phyloP scores from a whole-genome alignment of 1,140 invertebrate species.

The Trichomalopsis sarcophagae region DNA sequence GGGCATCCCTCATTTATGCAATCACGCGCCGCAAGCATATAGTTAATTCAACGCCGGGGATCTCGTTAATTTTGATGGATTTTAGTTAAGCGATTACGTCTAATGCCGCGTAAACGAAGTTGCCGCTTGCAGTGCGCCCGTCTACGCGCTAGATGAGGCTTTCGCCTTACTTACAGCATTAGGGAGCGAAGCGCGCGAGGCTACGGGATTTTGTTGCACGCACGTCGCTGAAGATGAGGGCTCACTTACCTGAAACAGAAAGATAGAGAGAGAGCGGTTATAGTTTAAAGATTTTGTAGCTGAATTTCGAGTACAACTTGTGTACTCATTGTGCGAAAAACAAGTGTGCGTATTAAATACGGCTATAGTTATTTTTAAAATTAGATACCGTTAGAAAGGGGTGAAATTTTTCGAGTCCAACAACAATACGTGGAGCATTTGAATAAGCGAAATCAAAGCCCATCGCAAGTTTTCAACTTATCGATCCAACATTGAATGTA shows the following conservation, averaged over 20 bases:
- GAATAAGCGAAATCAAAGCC: no score
- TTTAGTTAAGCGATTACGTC: slow-evolving; percentile 44
- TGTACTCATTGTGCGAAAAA: no score
- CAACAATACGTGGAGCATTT: no score
- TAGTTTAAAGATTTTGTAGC: no score
- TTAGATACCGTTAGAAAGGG: no score
- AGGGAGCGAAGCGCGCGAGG: not conserved
- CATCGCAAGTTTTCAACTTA: no score
- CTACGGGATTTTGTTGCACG: not conserved
- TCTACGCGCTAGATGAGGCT: slow-evolving; percentile 7
- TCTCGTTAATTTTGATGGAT: slow-evolving; percentile 43
- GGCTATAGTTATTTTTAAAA: no score
- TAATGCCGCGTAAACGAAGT: slow-evolving; percentile 33
- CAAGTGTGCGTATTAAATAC: no score
- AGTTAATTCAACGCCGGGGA: slow-evolving; percentile 7
- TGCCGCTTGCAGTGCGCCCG: not conserved
- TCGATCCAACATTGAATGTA: no score
- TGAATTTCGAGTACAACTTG: no score
- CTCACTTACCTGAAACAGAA: slow-evolving; percentile 23
- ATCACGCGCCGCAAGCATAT: not conserved
- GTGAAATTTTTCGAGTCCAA: no score
- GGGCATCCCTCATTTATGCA: slow-evolving; percentile 27
- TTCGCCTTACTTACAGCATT: slow-evolving; percentile 26
- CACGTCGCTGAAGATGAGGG: not conserved
- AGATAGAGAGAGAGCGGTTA: no score